Conservation (phyloP, 30 jellyfish, hydroid and myxozoan genomes). For the Hydractinia symbiolongicarpus region DNA sequence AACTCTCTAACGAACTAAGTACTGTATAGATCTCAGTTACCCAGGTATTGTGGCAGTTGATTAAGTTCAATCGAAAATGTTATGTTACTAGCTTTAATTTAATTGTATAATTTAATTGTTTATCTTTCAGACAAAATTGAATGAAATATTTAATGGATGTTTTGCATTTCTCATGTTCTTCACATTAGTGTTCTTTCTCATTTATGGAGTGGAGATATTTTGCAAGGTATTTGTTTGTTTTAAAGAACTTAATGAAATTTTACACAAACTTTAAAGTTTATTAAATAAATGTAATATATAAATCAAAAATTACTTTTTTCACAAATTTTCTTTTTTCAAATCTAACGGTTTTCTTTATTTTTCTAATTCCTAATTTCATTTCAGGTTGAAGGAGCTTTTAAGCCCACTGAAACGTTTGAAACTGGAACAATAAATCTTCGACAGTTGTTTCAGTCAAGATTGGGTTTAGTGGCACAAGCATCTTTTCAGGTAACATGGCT, state of each 20-base stretch:
- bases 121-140: conserved; percentile 46
- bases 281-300: too few species aligned
- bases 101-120: neutral
- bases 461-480: conserved; percentile 91
- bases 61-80: too few species aligned
- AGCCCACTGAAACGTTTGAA: conserved; percentile 17
- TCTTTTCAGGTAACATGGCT: conserved; percentile 53
- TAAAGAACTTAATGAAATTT: neutral
- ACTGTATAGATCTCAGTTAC: too few species aligned
- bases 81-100: too few species aligned
- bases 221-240: conserved; percentile 63
- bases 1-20: too few species aligned
- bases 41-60: too few species aligned
- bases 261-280: too few species aligned
- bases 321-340: too few species aligned
- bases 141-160: conserved; percentile 59
- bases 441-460: conserved; percentile 65
- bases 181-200: conserved; percentile 76
- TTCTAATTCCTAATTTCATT: neutral
- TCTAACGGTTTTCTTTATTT: too few species aligned
- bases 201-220: conserved; percentile 92
- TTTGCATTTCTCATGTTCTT: conserved; percentile 79
- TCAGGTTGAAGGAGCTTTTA: conserved; percentile 84
- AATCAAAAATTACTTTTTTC: too few species aligned
- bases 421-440: conserved; percentile 40